A percentile compares a stretch with the other conserved stretches of the same genome.
phyloP scores from a whole-genome alignment of 2,888 invertebrate species.

The Caenorhabditis angaria region DNA sequence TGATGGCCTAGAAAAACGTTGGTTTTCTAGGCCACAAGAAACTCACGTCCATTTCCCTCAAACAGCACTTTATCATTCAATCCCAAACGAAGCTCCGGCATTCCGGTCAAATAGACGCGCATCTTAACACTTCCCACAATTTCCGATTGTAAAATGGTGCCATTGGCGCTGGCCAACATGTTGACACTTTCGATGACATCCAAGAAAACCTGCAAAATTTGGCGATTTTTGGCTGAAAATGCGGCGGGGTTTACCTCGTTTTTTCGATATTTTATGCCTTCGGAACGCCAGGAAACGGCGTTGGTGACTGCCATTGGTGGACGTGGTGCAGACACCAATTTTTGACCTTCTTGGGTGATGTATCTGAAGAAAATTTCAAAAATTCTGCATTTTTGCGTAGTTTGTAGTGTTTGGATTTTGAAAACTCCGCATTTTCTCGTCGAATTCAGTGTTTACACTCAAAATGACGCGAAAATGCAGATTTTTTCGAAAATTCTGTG shows the following conservation, averaged over 20 bases:
- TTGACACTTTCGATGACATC: constrained; percentile 99
- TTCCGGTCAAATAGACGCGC: constrained; percentile 95
- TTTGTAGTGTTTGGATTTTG: no score
- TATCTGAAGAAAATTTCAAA: no score
- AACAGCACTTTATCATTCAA: constrained; percentile 96
- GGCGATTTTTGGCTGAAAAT: no score
- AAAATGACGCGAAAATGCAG: no score
- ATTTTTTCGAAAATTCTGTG: no score
- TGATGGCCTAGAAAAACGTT: no score
- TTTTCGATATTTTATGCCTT: constrained; percentile 96
- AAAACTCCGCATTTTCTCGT: no score
- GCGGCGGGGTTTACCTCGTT: no score
- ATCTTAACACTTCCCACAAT: constrained; percentile 98
- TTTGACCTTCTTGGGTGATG: constrained; percentile 97
- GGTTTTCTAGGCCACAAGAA: no score
- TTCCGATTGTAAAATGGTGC: constrained; percentile 93
- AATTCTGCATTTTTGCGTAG: no score
- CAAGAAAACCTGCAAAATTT: no score
- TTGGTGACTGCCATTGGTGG: constrained; percentile 99
- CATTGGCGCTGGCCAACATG: constrained; percentile 91
- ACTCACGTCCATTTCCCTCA: constrained; percentile 87
- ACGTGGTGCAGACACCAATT: constrained; percentile 90
- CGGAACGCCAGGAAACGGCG: constrained; percentile 97
- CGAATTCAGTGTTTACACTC: not conserved
- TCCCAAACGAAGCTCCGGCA: constrained; percentile 95